These are phyloP conservation scores for Tyrophagus putrescentiae DNA, from an alignment of 1,140 invertebrate species.

Conservation along the genomic window DNA sequence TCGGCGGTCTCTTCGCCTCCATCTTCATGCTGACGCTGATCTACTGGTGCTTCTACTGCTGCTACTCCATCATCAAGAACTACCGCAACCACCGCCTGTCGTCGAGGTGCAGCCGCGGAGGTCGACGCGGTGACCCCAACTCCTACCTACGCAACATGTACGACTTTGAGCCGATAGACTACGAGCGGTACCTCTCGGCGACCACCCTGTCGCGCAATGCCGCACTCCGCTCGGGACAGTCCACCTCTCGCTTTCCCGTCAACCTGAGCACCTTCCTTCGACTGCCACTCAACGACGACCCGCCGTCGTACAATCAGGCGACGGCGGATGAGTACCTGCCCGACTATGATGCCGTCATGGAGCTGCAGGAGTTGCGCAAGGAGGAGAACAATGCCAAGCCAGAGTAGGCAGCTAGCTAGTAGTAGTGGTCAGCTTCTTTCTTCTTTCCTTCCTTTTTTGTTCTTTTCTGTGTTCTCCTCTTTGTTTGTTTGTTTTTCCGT, in stretches of 20 bases:
- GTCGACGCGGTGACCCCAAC: background rate
- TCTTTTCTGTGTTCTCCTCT: too few species aligned
- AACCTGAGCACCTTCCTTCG: background rate
- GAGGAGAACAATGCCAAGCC: background rate
- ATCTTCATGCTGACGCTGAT: constrained; percentile 17
- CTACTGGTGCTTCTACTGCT: constrained; percentile 21
- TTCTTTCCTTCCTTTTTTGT: too few species aligned
- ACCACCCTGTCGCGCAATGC: background rate
- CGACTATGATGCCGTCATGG: constrained; percentile 9
- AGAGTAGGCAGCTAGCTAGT: too few species aligned
- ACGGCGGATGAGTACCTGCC: background rate
- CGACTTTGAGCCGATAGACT: constrained; percentile 5
- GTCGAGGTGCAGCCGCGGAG: background rate
- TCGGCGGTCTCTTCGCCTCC: constrained; percentile 17
- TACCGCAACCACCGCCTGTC: background rate
- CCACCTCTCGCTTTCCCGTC: background rate
- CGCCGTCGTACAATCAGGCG: background rate
- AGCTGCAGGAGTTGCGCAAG: background rate
- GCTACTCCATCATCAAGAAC: constrained; percentile 15
- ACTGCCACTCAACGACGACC: constrained; percentile 5
- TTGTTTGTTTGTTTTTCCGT: too few species aligned
- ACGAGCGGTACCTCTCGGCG: background rate
- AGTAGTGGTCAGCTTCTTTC: too few species aligned
- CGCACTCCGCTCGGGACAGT: background rate
- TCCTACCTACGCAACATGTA: background rate